Base-by-base conservation (phyloP, 2,888 invertebrate genomes). In the Sialis fuliginosa region DNA sequence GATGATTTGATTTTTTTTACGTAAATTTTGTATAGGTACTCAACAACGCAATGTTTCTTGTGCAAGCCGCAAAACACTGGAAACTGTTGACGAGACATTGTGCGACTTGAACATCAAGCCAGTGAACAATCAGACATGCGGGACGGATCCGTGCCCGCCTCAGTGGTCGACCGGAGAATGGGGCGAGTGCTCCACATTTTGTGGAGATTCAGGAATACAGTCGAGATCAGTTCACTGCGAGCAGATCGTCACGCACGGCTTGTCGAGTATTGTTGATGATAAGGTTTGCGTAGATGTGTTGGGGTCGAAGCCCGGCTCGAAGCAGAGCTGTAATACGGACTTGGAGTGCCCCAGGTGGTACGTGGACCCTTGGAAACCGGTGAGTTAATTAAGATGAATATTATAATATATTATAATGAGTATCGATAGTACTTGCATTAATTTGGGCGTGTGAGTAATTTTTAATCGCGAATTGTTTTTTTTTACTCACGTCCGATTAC, bases 351-450 rank as follows among this genome's bases (percentile, higher is more conserved):
- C 95, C 0, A 72, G 75, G 45, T 96, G 91, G 85, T 85, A 87
- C 59, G 69, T 78, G 31, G 90, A 85, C 46, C 84, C 85, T 5
- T 97, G 96, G 96, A 82, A 81, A 60, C 84, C 89, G 54, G 90
- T 90, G 67, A 70, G 37, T 45, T 35, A 35, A 35, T 35, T 35
- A 4, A n/a, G 9, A 4, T 35, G n/a, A n/a, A n/a, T n/a, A n/a
- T n/a, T n/a, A n/a, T n/a, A n/a, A n/a, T n/a, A n/a, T 10, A 35
- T 4, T 10, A 35, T n/a, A 35, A 6, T n/a, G 34, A 6, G 10
- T 5, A 35, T 3, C 6, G 6, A 35, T 35, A n/a, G 10, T 6
- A 35, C 10, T 35, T 35, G 9, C 6, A n/a, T 35, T 41, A 5
- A 22, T 12, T 35, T 35, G 9, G 35, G 10, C 9, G 13, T 39